Evolutionary conservation across 2,888 invertebrate genomes (phyloP).

Genomic region (Habrosyne pyritoides): DNA sequence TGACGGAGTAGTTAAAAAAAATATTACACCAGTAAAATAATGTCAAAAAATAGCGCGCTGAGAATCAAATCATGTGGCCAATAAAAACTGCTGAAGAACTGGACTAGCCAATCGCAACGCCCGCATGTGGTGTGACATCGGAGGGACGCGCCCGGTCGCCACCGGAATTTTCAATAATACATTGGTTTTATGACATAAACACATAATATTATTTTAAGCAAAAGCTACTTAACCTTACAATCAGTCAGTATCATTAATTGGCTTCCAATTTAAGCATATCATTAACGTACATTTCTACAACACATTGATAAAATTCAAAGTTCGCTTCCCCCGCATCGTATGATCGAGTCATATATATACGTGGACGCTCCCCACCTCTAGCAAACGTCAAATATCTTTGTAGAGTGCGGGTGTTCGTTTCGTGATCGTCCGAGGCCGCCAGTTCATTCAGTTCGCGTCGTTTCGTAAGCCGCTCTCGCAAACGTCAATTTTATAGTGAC

Average conservation of each 20-base stretch:
- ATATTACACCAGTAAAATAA: constrained; percentile 21
- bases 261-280: constrained; percentile 40
- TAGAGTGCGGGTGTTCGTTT: constrained; percentile 57
- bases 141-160: constrained; percentile 64
- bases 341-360: constrained; percentile 78
- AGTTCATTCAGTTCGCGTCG: constrained; percentile 54
- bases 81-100: constrained; percentile 43
- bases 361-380: constrained; percentile 70
- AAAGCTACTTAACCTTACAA: constrained; percentile 26
- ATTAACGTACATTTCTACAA: constrained; percentile 41
- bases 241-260: constrained; percentile 29
- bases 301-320: constrained; percentile 61
- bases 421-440: constrained; percentile 29
- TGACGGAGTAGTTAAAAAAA: constrained; percentile 18
- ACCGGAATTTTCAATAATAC: constrained; percentile 32
- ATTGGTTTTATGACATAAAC: constrained; percentile 50
- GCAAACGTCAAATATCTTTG: constrained; percentile 72
- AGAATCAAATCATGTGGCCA: constrained; percentile 41
- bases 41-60: constrained; percentile 56
- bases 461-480: constrained; percentile 64
- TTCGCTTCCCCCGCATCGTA: constrained; percentile 77
- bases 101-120: constrained; percentile 62
- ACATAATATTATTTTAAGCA: constrained; percentile 26
- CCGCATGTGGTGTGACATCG: constrained; percentile 77
- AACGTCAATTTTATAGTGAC: constrained; percentile 69